phyloP scores from a whole-genome alignment of 1,140 invertebrate genomes.

The Cotesia glomerata region DNA sequence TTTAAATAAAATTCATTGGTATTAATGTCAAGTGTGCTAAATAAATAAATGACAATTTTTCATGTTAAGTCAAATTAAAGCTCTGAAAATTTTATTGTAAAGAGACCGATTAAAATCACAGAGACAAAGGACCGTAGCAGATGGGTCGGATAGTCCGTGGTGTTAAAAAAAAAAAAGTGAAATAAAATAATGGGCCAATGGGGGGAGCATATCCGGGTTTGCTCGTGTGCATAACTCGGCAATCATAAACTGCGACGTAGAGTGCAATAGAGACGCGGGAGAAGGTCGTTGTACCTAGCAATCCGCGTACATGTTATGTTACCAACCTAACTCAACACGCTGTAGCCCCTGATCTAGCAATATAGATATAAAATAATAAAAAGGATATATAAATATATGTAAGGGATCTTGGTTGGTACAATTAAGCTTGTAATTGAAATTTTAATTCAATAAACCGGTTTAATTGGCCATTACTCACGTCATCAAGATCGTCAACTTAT shows the following conservation, averaged over 20 bases:
- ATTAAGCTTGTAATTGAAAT: too few species aligned
- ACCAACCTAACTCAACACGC: conserved; percentile 5
- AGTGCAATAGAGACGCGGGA: conserved; percentile 9
- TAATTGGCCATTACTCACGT: too few species aligned
- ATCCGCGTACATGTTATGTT: conserved; percentile 3
- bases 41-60: too few species aligned
- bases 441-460: too few species aligned
- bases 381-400: too few species aligned
- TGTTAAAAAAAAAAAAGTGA: background rate
- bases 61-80: too few species aligned
- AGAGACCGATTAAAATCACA: background rate
- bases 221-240: conserved; percentile 7
- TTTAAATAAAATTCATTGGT: too few species aligned
- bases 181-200: background rate
- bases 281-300: conserved; percentile 19
- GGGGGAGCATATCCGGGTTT: conserved; percentile 5
- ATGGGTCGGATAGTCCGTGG: background rate
- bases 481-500: too few species aligned
- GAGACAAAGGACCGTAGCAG: background rate
- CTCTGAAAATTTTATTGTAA: too few species aligned
- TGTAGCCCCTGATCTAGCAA: background rate
- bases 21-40: too few species aligned
- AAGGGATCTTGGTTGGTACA: too few species aligned
- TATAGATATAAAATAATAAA: too few species aligned
- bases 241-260: background rate